Percentiles rank a stretch among this genome's conserved stretches.
Evolutionary conservation across 1,140 invertebrate species (phyloP).

Genomic region (Thaumatotibia leucotreta): DNA sequence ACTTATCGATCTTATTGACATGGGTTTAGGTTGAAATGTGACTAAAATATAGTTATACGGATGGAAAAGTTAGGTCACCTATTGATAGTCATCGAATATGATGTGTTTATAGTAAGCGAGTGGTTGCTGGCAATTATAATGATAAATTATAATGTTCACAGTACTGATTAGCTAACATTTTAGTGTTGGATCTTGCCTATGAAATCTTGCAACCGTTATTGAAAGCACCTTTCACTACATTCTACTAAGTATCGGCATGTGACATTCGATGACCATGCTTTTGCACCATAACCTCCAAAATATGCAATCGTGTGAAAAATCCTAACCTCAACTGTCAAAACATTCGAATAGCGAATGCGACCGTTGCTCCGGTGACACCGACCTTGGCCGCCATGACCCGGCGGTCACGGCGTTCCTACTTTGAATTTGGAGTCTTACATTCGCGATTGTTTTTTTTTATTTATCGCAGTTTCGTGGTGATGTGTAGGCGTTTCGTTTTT

Average conservation of each 20-base stretch:
- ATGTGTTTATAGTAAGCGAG: conserved; percentile 7
- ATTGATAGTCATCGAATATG: conserved; percentile 7
- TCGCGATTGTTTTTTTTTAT: not conserved
- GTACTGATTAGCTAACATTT: not conserved
- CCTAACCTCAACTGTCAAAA: conserved; percentile 5
- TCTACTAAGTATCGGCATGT: too few species aligned
- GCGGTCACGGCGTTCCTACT: not conserved
- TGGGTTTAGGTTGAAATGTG: not conserved
- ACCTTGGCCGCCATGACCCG: conserved; percentile 1
- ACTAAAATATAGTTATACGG: not conserved
- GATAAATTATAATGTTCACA: conserved; percentile 9
- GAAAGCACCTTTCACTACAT: too few species aligned
- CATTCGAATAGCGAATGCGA: not conserved
- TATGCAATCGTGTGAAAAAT: conserved; percentile 2
- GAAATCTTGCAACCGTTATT: not conserved
- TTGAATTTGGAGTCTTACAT: not conserved
- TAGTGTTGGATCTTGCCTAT: not conserved
- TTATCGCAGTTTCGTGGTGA: not conserved
- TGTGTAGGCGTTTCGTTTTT: not conserved
- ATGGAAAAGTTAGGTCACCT: not conserved
- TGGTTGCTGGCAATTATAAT: conserved; percentile 5
- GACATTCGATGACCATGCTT: not conserved
- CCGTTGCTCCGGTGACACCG: conserved; percentile 2
- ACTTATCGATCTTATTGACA: not conserved
- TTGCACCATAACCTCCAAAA: not conserved